These are phyloP conservation scores for Saimiri boliviensis DNA, from an alignment of 2,113 vertebrate species.

Conservation along the genomic window DNA sequence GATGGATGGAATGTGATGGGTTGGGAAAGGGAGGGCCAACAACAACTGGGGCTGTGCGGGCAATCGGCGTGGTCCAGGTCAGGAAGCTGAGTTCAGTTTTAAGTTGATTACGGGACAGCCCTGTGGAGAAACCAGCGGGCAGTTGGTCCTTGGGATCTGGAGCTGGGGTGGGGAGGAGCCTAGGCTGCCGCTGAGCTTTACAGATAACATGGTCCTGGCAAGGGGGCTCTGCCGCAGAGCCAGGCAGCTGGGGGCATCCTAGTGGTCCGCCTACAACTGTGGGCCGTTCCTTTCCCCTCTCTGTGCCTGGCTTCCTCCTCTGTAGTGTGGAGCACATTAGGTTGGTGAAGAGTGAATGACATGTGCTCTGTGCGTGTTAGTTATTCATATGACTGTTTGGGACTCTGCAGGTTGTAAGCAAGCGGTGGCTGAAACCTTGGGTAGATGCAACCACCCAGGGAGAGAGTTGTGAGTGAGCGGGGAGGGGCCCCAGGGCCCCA, in stretches of 20 bases:
- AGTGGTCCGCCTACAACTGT: background rate
- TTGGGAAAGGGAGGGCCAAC: background rate
- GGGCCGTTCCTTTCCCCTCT: background rate
- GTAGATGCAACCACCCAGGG: too few relatives aligned
- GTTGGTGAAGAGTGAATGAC: background rate
- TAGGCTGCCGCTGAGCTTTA: background rate
- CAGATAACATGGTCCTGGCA: background rate
- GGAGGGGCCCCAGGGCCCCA: too few relatives aligned
- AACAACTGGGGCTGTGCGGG: fast-evolving
- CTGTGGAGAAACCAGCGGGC: too few relatives aligned
- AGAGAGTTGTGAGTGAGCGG: too few relatives aligned
- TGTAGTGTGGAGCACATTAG: background rate
- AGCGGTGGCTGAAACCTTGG: background rate
- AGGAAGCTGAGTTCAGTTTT: background rate
- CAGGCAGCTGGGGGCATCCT: too few relatives aligned
- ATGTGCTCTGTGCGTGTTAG: fast-evolving
- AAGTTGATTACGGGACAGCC: background rate
- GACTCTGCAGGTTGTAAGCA: background rate
- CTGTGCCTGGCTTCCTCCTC: background rate
- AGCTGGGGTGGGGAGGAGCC: background rate
- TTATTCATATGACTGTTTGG: fast-evolving
- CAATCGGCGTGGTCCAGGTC: fast-evolving
- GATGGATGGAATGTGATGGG: background rate
- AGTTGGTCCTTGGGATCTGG: background rate
- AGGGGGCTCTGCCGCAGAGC: background rate